Percentiles rank a stretch among this genome's conserved stretches.
phyloP scores from a whole-genome alignment of 2,113 vertebrate genomes.

The Paratilapia polleni region DNA sequence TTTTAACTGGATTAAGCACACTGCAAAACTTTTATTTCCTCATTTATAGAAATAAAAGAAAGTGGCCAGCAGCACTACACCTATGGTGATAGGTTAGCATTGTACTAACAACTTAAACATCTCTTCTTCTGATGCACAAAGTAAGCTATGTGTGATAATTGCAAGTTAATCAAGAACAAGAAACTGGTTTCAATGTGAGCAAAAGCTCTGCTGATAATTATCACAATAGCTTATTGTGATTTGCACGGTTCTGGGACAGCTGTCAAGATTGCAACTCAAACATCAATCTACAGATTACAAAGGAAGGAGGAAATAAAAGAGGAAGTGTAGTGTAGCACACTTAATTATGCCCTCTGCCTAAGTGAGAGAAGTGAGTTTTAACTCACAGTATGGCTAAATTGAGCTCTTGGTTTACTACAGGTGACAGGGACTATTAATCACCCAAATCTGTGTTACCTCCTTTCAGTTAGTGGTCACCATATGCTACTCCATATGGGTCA shows the following conservation, averaged over 20 bases:
- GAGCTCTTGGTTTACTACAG: constrained; percentile 29
- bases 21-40: background rate
- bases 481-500: constrained; percentile 44
- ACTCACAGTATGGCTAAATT: background rate
- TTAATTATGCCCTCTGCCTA: background rate
- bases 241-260: no score
- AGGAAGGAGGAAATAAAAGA: background rate
- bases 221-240: no score
- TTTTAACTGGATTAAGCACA: background rate
- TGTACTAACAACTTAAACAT: background rate
- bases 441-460: constrained; percentile 12
- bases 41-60: background rate
- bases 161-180: background rate
- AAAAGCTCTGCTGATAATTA: no score
- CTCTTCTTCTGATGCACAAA: background rate
- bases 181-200: no score
- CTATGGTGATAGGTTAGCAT: background rate
- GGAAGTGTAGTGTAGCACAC: background rate
- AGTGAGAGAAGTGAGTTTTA: background rate
- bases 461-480: constrained; percentile 15
- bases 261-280: background rate
- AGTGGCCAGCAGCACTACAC: background rate
- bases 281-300: background rate
- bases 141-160: background rate
- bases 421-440: constrained; percentile 21